Base-by-base conservation (phyloP, 2,888 invertebrate genomes). In the Patella depressa region DNA sequence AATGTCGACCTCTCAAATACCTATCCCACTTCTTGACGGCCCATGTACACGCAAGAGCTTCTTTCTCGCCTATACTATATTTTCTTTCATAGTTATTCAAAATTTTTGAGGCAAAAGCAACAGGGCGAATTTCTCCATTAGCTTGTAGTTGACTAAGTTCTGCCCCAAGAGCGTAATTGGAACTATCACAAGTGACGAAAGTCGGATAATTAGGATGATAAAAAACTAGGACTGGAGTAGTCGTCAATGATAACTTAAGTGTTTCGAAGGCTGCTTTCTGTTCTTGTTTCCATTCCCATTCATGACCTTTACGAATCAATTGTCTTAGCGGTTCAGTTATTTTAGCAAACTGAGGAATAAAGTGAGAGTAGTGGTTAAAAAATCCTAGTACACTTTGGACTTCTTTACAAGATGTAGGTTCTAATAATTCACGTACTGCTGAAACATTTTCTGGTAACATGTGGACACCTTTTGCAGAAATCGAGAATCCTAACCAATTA, bases 341-440 rank as follows among this genome's bases (percentile, higher is more conserved):
- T 59, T 71, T 17, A 7, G 59, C 17, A 17, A 59, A 59, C 17
- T 59, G 17, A 15, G 59, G 59, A 59, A 59, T 59, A n/a, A 59
- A 59, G 17, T 59, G 17, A 59, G 59, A 59, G 19, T 59, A 59
- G 15, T 59, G 59, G 15, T 59, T 59, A n/a, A 71, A 71, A 29
- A 71, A 45, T 19, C 71, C 71, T 19, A 71, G 15, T 45, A 71
- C 29, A 71, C 71, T 29, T 9, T 71, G 24, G 24, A 71, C 34
- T 19, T 71, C 71, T 71, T 71, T 71, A 34, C 15, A 19, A 24
- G 17, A 19, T 71, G 17, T 71, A 71, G 71, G 71, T 7, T n/a
- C 19, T 19, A 71, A 24, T 19, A 71, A 19, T 17, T 71, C 15
- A 19, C 34, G 17, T 14, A 71, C 45, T 19, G 71, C 71, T 5